A percentile compares a stretch with the other conserved stretches of the same genome.
Evolutionary conservation across 1,140 invertebrate genomes (phyloP).

Genomic region (Tetranychus cinnabarinus): DNA sequence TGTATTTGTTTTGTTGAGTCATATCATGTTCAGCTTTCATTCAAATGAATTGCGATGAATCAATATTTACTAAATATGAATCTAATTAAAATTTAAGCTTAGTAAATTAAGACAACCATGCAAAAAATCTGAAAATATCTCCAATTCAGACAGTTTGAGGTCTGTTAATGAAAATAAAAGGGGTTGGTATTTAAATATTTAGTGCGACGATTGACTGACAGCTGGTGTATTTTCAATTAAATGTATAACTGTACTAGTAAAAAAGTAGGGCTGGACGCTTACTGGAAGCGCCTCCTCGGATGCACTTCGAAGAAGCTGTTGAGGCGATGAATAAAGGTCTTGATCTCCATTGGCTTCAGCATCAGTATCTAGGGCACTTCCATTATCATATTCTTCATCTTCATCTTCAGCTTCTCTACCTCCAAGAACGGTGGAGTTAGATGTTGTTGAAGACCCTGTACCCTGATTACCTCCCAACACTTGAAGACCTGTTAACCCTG

Average conservation of each 20-base stretch:
- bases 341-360: conserved; percentile 1
- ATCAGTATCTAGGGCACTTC: conserved; percentile 7
- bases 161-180: too few relatives aligned
- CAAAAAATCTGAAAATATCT: too few relatives aligned
- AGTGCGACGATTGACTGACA: neutral
- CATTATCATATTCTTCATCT: conserved; percentile 48
- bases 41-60: too few relatives aligned
- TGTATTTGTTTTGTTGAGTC: too few relatives aligned
- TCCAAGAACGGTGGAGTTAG: conserved; percentile 13
- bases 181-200: too few relatives aligned
- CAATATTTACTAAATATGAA: too few relatives aligned
- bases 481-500: neutral
- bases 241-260: neutral
- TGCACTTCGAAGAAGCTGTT: conserved; percentile 42
- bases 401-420: conserved; percentile 29
- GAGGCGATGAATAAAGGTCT: conserved; percentile 2
- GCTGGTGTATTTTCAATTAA: neutral
- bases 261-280: neutral
- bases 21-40: too few relatives aligned
- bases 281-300: conserved; percentile 50
- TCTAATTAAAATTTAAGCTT: too few relatives aligned
- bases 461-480: conserved; percentile 13
- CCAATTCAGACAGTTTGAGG: too few relatives aligned
- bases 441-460: conserved; percentile 26
- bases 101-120: too few relatives aligned